Percentiles rank a stretch among this genome's conserved stretches.
These are phyloP conservation scores for Oryzias woworae DNA, from an alignment of 2,113 vertebrate species.

Conservation along the genomic window DNA sequence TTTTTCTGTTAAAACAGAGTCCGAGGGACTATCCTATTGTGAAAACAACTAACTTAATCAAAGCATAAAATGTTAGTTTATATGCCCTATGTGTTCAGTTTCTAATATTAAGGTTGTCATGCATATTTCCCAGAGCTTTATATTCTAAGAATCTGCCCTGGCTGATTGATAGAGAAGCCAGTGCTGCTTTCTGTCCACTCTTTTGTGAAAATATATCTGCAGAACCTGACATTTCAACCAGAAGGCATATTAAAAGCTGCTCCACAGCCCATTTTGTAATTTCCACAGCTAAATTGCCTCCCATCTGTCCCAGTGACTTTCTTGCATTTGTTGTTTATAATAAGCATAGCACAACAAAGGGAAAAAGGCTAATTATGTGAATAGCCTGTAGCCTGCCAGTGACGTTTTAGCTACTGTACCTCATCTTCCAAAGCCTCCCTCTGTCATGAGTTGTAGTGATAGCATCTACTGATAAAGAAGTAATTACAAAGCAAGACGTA, in stretches of 20 bases:
- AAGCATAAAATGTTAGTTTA: too few relatives aligned
- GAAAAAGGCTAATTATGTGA: constrained; percentile 42
- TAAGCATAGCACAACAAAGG: constrained; percentile 28
- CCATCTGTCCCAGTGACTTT: constrained; percentile 49
- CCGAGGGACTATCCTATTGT: too few relatives aligned
- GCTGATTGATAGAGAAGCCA: too few relatives aligned
- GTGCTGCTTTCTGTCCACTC: too few relatives aligned
- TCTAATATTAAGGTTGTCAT: too few relatives aligned
- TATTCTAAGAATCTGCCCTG: too few relatives aligned
- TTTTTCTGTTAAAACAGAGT: too few relatives aligned
- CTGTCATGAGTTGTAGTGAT: background rate
- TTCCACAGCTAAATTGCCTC: constrained; percentile 17
- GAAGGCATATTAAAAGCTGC: background rate
- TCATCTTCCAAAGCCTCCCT: background rate
- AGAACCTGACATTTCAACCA: too few relatives aligned
- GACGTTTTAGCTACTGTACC: constrained; percentile 35
- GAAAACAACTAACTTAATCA: too few relatives aligned
- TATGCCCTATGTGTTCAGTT: too few relatives aligned
- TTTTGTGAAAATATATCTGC: too few relatives aligned
- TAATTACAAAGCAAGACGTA: constrained; percentile 38
- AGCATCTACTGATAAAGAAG: constrained; percentile 43
- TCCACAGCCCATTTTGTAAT: constrained; percentile 38
- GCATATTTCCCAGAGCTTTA: too few relatives aligned
- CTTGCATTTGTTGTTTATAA: constrained; percentile 26
- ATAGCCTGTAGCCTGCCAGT: constrained; percentile 34